Evolutionary conservation across 2,113 vertebrate species (phyloP), one percentile per base, ranked within the genome.

Genomic region (Zootoca vivipara): DNA sequence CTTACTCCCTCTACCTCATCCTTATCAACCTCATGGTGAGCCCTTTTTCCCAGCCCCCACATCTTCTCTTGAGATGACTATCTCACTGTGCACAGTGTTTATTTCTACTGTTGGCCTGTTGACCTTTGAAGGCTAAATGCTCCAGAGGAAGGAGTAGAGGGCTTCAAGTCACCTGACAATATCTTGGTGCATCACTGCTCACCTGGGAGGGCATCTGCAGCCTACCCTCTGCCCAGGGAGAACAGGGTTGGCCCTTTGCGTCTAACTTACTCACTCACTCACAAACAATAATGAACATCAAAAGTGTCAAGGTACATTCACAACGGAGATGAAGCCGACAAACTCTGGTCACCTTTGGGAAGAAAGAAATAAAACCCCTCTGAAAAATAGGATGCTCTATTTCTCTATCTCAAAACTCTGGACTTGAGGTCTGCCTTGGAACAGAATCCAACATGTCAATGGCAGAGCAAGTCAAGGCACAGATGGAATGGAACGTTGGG

Each of bases 401-500:
- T 12, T 24, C 28, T 78, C 22, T 20, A 24, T 6, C n/a, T 20
- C 67, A 38, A 69, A 20, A 80, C 22, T 35, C 65, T 35, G 64
- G 77, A 56, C 46, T 8, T 70, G 65, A 79, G 56, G 46, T 33
- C n/a, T 87, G 65, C 77, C 33, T 69, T 46, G 7, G 6, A 69
- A 52, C 64, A 79, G 30, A 86, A 86, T 35, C 62, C 62, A 87
- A 79, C 75, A 78, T 52, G 28, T 86, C 33, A 69, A 72, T 20
- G 46, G 15, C 77, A 79, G 22, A 87, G 22, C 77, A 78, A 79
- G 85, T 72, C 46, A 80, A 80, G n/a, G 28, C 65, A 72, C 7
- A 58, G 15, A 58, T 0, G 33, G 35, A 26, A 56, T 33, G 33
- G 33, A 56, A 80, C 15, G 4, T 4, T 58, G 85, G 64, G 58